phyloP scores from a whole-genome alignment of 2,797 vertebrate species.

The Hipposideros larvatus region DNA sequence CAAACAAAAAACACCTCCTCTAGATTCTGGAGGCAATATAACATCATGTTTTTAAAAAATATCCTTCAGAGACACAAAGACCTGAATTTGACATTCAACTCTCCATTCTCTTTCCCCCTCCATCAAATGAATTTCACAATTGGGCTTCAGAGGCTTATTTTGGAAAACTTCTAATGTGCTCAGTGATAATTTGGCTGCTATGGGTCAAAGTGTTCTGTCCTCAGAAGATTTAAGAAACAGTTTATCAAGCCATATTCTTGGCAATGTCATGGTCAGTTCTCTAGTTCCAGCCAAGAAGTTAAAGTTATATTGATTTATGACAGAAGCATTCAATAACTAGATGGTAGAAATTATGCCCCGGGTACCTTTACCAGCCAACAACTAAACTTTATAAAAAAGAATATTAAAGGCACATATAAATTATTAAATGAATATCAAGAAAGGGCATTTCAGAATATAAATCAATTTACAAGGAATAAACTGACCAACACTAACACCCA shows the following conservation, averaged over 20 bases:
- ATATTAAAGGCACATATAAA: neutral
- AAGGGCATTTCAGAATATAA: slow-evolving; percentile 10
- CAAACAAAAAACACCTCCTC: neutral
- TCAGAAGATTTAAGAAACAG: neutral
- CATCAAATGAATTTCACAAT: slow-evolving; percentile 26
- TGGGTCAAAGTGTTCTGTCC: neutral
- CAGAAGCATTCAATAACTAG: slow-evolving; percentile 7
- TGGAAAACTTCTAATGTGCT: neutral
- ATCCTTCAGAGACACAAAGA: neutral
- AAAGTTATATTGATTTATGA: slow-evolving; percentile 62
- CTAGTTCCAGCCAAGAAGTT: neutral
- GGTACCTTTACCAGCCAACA: neutral
- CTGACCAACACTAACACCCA: neutral
- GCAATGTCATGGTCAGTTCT: neutral
- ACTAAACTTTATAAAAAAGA: slow-evolving; percentile 61
- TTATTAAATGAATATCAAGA: slow-evolving; percentile 42
- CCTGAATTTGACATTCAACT: neutral
- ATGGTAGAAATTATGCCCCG: slow-evolving; percentile 8
- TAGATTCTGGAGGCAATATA: neutral
- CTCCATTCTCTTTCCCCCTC: neutral
- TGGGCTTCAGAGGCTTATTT: neutral
- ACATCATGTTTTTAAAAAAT: neutral
- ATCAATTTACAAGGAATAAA: slow-evolving; percentile 51
- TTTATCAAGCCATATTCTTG: neutral
- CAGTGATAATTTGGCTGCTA: neutral